Evolutionary conservation across 2,113 vertebrate species (phyloP).

Genomic region (Theristicus caerulescens): DNA sequence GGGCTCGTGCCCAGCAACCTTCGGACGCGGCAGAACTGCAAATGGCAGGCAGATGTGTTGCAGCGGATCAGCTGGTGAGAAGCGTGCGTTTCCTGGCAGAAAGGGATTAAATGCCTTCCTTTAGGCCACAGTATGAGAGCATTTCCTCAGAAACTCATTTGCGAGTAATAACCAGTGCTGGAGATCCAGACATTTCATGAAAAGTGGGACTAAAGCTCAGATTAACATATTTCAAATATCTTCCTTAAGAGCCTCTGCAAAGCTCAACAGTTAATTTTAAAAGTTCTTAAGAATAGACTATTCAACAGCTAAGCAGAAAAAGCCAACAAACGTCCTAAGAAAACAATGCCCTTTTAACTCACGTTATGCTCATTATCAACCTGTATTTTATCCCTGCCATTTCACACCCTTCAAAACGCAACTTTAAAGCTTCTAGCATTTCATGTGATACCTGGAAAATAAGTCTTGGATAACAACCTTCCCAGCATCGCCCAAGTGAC

Average conservation of each 20-base stretch:
- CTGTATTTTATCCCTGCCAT: neutral
- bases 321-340: rapidly evolving
- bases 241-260: neutral
- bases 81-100: neutral
- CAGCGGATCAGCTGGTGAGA: rapidly evolving
- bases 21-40: no score
- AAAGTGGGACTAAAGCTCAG: neutral
- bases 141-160: neutral
- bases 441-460: neutral
- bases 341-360: neutral
- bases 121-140: rapidly evolving
- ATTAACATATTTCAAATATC: neutral
- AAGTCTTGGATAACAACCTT: neutral
- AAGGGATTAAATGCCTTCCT: neutral
- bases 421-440: neutral
- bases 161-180: neutral
- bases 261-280: neutral
- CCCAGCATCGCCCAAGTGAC: rapidly evolving
- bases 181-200: neutral
- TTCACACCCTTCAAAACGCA: rapidly evolving
- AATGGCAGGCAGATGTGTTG: neutral
- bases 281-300: neutral
- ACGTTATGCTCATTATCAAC: neutral
- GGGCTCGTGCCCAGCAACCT: neutral
- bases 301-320: neutral